Evolutionary conservation across 1,140 invertebrate genomes (phyloP).

Genomic region (Drosophila sp.): DNA sequence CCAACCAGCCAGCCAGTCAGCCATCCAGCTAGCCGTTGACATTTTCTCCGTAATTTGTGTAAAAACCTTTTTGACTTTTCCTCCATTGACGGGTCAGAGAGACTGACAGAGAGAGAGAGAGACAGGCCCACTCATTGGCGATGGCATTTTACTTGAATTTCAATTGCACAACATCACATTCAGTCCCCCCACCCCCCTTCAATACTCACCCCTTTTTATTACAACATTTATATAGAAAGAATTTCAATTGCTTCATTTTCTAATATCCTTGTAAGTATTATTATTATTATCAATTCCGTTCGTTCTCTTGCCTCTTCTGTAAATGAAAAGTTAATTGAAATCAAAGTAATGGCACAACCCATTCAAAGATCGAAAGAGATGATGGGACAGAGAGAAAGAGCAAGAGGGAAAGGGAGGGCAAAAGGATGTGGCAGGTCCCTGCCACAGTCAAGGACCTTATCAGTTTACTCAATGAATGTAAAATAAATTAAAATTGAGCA

Average conservation of each 20-base stretch:
- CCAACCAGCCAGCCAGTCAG: too few relatives aligned
- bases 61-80: conserved; percentile 62
- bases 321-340: conserved; percentile 81
- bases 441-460: conserved; percentile 52
- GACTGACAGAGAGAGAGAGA: conserved; percentile 16
- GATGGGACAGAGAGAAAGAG: neutral
- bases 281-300: conserved; percentile 75
- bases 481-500: conserved; percentile 76
- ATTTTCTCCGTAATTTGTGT: conserved; percentile 75
- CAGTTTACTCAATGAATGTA: conserved; percentile 71
- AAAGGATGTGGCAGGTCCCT: conserved; percentile 14
- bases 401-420: neutral
- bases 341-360: conserved; percentile 73
- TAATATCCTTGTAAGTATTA: conserved; percentile 76
- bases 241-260: conserved; percentile 57
- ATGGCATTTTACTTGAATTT: conserved; percentile 73
- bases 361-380: conserved; percentile 15
- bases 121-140: conserved; percentile 27
- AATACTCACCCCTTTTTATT: neutral
- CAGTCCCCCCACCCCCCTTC: neutral
- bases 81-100: neutral
- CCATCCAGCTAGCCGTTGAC: conserved; percentile 43
- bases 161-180: conserved; percentile 49
- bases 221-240: neutral
- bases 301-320: conserved; percentile 34